Percentiles rank a stretch among this genome's conserved stretches.
These are phyloP conservation scores for Sebastes diploproa DNA, from an alignment of 2,797 vertebrate genomes.

Conservation along the genomic window DNA sequence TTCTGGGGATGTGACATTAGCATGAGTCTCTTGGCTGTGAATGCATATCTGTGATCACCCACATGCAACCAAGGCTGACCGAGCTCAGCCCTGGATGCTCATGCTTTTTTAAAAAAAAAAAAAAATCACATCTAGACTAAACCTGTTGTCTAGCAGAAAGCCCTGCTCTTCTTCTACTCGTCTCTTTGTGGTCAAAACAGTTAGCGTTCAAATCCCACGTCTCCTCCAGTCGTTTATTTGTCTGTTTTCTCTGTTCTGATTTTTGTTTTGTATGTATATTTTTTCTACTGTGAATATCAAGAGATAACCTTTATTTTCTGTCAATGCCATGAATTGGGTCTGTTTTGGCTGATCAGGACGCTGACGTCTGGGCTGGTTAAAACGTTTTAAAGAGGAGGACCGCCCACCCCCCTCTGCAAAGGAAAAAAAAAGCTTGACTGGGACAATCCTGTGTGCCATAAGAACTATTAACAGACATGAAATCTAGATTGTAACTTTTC, in stretches of 20 bases:
- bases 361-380: constrained; percentile 52
- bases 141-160: constrained; percentile 21
- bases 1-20: constrained; percentile 31
- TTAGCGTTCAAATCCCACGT: constrained; percentile 37
- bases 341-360: constrained; percentile 61
- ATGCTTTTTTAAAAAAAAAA: background rate
- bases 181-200: constrained; percentile 38
- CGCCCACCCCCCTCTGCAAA: constrained; percentile 17
- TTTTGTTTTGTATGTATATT: constrained; percentile 54
- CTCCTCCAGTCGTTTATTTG: constrained; percentile 56
- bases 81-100: constrained; percentile 12
- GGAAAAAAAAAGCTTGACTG: constrained; percentile 61
- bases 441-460: constrained; percentile 87
- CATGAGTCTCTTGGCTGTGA: constrained; percentile 21
- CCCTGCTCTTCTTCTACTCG: constrained; percentile 31
- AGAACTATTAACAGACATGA: constrained; percentile 69
- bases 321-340: constrained; percentile 69
- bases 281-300: constrained; percentile 84
- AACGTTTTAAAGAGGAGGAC: constrained; percentile 52
- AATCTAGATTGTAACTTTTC: constrained; percentile 77
- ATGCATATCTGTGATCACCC: constrained; percentile 42
- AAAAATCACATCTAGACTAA: constrained; percentile 25
- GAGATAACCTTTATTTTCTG: constrained; percentile 72
- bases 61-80: constrained; percentile 27
- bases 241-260: constrained; percentile 54